phyloP scores from a whole-genome alignment of 2,797 vertebrate genomes.

The Pogoniulus pusillus region DNA sequence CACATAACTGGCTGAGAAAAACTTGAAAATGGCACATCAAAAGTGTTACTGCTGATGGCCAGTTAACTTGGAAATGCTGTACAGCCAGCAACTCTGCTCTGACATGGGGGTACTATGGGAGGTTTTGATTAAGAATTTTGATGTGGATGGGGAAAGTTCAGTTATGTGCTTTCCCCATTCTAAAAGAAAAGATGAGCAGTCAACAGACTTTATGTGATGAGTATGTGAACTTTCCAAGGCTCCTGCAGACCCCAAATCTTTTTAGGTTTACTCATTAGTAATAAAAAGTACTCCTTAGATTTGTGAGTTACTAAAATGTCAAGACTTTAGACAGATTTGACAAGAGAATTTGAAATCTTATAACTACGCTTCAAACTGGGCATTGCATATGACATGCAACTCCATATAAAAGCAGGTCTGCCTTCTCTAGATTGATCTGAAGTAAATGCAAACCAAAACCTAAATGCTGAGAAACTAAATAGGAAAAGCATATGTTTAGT shows the following conservation, averaged over 20 bases:
- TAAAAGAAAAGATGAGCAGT: not conserved
- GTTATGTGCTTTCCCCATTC: not conserved
- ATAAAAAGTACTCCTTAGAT: not conserved
- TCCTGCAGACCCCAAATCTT: not conserved
- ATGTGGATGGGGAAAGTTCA: not conserved
- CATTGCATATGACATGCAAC: not conserved
- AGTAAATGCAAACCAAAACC: not conserved
- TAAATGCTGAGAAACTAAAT: slow-evolving; percentile 2
- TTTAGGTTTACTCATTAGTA: not conserved
- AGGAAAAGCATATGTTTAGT: not conserved
- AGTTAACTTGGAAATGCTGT: not conserved
- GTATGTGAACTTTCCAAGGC: not conserved
- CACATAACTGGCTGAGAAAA: not conserved
- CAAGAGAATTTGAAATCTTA: slow-evolving; percentile 1
- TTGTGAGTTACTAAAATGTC: not conserved
- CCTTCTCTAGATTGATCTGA: not conserved
- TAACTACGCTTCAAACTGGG: not conserved
- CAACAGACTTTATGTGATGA: not conserved
- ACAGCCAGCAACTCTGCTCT: not conserved
- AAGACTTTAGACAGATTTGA: not conserved
- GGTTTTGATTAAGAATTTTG: not conserved
- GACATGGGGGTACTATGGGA: not conserved
- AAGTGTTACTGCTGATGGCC: not conserved
- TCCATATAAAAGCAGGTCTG: not conserved
- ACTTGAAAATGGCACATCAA: not conserved